These are phyloP conservation scores for Babyrousa celebensis DNA, from an alignment of 2,797 vertebrate genomes.

Conservation along the genomic window DNA sequence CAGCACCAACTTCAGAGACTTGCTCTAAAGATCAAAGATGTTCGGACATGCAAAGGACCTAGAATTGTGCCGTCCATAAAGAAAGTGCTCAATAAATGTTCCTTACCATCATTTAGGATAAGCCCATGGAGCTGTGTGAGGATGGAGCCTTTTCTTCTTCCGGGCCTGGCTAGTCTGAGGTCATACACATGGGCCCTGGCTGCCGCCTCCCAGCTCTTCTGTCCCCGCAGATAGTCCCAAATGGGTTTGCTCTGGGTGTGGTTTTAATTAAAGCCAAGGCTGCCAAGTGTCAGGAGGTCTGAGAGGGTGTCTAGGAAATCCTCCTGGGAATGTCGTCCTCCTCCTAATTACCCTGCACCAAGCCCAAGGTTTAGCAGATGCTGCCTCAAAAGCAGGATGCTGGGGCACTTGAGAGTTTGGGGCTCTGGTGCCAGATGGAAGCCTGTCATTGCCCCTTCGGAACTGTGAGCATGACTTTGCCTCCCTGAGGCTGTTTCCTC, in stretches of 20 bases:
- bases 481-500: constrained; percentile 22
- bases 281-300: constrained; percentile 52
- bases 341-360: neutral
- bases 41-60: neutral
- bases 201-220: neutral
- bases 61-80: neutral
- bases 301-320: constrained; percentile 18
- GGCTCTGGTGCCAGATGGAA: neutral
- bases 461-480: neutral
- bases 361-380: constrained; percentile 25
- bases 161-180: neutral
- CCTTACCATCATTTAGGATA: constrained; percentile 30
- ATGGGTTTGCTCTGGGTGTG: neutral
- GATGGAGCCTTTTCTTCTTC: neutral
- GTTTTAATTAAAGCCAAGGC: constrained; percentile 54
- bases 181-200: neutral
- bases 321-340: neutral
- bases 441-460: neutral
- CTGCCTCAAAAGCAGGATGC: neutral
- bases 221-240: neutral
- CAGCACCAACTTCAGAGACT: neutral
- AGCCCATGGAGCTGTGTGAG: neutral
- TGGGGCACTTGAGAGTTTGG: neutral
- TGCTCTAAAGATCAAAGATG: neutral
- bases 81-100: neutral